Conservation (phyloP, 1,140 invertebrate species). For the Triops cancriformis region DNA sequence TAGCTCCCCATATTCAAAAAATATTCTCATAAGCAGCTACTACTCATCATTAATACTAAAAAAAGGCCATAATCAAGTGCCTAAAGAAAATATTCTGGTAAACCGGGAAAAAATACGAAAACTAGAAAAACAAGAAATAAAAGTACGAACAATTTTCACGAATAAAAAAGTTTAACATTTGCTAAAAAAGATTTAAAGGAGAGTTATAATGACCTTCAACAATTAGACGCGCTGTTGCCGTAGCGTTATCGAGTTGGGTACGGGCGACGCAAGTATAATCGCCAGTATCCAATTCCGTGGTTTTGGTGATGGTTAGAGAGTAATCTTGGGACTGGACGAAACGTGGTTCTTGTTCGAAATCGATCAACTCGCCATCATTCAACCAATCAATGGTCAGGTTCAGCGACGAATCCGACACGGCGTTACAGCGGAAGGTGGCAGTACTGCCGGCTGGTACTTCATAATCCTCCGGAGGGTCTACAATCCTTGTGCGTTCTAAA, state of each 20-base stretch:
- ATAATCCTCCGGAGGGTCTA: slow-evolving; percentile 76
- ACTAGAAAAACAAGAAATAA: too few relatives aligned
- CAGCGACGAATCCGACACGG: slow-evolving; percentile 71
- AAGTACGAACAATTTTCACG: too few relatives aligned
- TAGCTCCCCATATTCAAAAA: too few relatives aligned
- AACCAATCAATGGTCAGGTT: slow-evolving; percentile 77
- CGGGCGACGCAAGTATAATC: slow-evolving; percentile 90
- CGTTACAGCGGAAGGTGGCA: slow-evolving; percentile 89
- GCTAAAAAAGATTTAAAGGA: not conserved
- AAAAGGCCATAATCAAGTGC: too few relatives aligned
- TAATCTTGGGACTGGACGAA: slow-evolving; percentile 51
- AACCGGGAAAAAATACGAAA: too few relatives aligned
- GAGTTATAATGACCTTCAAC: slow-evolving; percentile 61
- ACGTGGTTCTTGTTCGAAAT: slow-evolving; percentile 75
- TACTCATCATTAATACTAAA: too few relatives aligned
- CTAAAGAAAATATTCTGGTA: too few relatives aligned
- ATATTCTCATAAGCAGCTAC: too few relatives aligned
- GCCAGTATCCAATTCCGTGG: slow-evolving; percentile 87
- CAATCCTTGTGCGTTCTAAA: slow-evolving; percentile 69
- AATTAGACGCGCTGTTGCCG: slow-evolving; percentile 73
- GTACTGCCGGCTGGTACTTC: slow-evolving; percentile 78
- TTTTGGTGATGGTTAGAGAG: slow-evolving; percentile 87
- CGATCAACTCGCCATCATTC: slow-evolving; percentile 71
- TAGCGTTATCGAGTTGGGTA: slow-evolving; percentile 76
- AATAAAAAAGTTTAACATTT: slow-evolving; percentile 12